Evolutionary conservation across 2,797 vertebrate genomes (phyloP), one percentile per base, ranked within the genome.

Genomic region (Scyliorhinus canicula): DNA sequence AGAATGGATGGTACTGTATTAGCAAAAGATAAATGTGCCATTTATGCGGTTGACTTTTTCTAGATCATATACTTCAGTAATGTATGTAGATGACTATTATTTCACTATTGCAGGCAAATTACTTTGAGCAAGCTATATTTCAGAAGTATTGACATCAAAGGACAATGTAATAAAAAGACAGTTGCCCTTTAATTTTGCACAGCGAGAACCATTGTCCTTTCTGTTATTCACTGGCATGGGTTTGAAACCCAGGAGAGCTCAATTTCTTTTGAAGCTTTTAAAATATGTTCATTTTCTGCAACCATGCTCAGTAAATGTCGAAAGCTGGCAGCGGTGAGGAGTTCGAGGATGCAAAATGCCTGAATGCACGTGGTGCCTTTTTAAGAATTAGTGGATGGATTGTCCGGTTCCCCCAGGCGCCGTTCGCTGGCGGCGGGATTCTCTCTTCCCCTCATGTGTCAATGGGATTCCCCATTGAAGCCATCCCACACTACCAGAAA

Each of bases 1-100:
- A n/a, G 93, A 94, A 94, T 94, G 93, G 21, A 94, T 71, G 5
- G 57, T 44, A 52, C 44, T 71, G 65, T 69, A 71, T 69, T 69
- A 74, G 65, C 26, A 74, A 94, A 94, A 94, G 93, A 94, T 94
- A 65, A 71, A 94, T 94, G 93, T 69, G 65, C 93, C 52, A 52
- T 94, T 94, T 52, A 71, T 94, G 47, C 35, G 47, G 47, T 52
- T 52, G 93, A 71, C 93, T 94, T 74, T 94, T 74, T 74, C 93
- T 71, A 40, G 9, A 52, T 93, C 44, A 71, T 52, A 93, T 69
- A 71, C n/a, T 74, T 24, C 28, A 52, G 93, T 71, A 69, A 94
- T 94, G 67, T 94, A 71, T 19, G 65, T 35, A 24, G 65, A 94
- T 94, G 44, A 71, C 44, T n/a, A 47, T 71, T 94, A 71, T 74